These are phyloP conservation scores for Acanthosepion lycidas DNA, from an alignment of 2,888 invertebrate genomes.

Conservation along the genomic window DNA sequence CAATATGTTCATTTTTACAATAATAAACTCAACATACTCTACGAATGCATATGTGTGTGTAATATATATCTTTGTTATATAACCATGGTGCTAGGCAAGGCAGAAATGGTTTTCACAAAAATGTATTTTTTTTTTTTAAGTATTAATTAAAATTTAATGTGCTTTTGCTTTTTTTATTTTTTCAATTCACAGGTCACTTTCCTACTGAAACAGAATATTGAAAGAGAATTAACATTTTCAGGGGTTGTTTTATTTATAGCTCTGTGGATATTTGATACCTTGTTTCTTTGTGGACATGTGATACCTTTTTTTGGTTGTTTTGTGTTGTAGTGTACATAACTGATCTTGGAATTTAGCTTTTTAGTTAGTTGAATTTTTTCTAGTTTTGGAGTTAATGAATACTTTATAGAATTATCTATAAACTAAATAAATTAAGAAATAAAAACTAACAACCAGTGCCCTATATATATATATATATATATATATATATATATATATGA, in stretches of 20 bases:
- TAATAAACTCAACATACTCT: not conserved
- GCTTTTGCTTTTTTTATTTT: not conserved
- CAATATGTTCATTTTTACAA: not conserved
- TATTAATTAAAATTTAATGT: not conserved
- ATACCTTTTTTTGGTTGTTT: not conserved
- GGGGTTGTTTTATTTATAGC: not conserved
- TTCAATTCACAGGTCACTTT: not conserved
- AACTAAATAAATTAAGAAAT: too few species aligned
- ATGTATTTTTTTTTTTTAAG: not conserved
- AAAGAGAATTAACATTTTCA: not conserved
- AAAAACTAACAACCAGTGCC: too few species aligned
- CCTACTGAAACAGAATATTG: not conserved
- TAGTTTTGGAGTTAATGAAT: too few species aligned
- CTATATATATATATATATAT: too few species aligned
- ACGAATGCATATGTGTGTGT: not conserved
- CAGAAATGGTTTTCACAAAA: slow-evolving; percentile 8
- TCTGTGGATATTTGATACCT: not conserved
- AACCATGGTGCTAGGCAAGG: slow-evolving; percentile 2
- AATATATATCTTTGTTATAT: not conserved
- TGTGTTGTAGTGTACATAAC: not conserved
- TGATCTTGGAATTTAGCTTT: not conserved
- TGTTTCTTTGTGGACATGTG: not conserved
- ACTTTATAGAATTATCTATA: too few species aligned
- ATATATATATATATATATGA: too few species aligned
- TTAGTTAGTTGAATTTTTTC: too few species aligned